Evolutionary conservation across 2,113 vertebrate species (phyloP), one percentile per base, ranked within the genome.

Genomic region (Sceloporus undulatus): DNA sequence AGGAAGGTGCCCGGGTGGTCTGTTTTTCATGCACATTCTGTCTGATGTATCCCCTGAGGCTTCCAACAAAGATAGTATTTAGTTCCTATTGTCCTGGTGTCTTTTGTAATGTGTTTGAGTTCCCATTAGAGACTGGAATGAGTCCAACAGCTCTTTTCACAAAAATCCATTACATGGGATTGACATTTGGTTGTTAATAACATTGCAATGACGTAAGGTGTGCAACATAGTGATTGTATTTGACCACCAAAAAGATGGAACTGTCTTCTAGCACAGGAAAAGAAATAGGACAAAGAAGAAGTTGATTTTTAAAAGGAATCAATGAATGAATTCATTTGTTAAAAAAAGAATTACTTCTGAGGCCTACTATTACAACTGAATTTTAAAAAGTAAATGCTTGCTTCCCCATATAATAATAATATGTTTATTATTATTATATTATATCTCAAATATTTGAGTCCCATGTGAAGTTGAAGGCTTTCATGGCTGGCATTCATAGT

Each of bases 61-160:
- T 86, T n/a, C 29, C 70, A 76, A 89, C 40, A 85, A 56, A 38
- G 25, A 66, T 56, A 66, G 40, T 29, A 89, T 85, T 76, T 85
- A 75, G 48, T 42, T 73, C 38, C 56, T 38, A 73, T 85, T 88
- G 48, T 84, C 27, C 34, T 21, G 23, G 48, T 78, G 40, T 23
- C 81, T 78, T 84, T 84, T 71, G 48, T 56, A 71, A 78, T 68
- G 62, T 71, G 74, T 29, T 34, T 79, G 76, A 38, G 11, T 29
- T 62, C 75, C 62, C 74, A 71, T 84, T 79, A 84, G 16, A 56
- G 16, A 9, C 48, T 84, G 65, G 87, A 79, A 71, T 29, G 81
- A 78, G 25, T 73, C 52, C 87, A 85, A 21, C 27, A 56, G 82
- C 25, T 88, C 42, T 56, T 68, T 83, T 79, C 75, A 84, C 34